Evolutionary conservation across 1,140 invertebrate genomes (phyloP).

Genomic region (Brachionus angularis): DNA sequence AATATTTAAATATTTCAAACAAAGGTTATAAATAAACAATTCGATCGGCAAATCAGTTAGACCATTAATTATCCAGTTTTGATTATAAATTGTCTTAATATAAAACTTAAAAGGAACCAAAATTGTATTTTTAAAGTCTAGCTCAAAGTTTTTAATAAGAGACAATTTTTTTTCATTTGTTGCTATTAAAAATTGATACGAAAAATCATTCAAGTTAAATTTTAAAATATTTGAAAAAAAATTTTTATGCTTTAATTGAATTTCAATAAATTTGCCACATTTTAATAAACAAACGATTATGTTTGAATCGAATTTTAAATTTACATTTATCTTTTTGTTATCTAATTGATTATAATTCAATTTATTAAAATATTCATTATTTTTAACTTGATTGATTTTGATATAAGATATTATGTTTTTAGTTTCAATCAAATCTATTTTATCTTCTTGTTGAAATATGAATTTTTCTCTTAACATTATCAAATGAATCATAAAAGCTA

Average conservation of each 20-base stretch:
- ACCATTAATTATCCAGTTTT: background rate
- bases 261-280: background rate
- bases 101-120: slow-evolving; percentile 22
- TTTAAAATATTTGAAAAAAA: slow-evolving; percentile 4
- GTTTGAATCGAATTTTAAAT: background rate
- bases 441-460: background rate
- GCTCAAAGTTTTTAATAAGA: slow-evolving; percentile 9
- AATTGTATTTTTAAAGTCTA: slow-evolving; percentile 20
- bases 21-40: slow-evolving; percentile 2
- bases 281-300: background rate
- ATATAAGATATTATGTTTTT: no score
- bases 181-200: background rate
- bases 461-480: background rate
- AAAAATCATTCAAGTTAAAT: slow-evolving; percentile 14
- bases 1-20: slow-evolving; percentile 27
- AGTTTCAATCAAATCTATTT: no score
- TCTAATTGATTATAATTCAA: background rate
- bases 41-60: slow-evolving; percentile 29
- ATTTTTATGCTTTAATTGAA: slow-evolving; percentile 7
- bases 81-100: slow-evolving; percentile 6
- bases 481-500: slow-evolving; percentile 10
- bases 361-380: slow-evolving; percentile 31
- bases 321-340: background rate
- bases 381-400: background rate
- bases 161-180: background rate